Conservation (phyloP, 2,113 vertebrate species). For the Hymenochirus boettgeri region DNA sequence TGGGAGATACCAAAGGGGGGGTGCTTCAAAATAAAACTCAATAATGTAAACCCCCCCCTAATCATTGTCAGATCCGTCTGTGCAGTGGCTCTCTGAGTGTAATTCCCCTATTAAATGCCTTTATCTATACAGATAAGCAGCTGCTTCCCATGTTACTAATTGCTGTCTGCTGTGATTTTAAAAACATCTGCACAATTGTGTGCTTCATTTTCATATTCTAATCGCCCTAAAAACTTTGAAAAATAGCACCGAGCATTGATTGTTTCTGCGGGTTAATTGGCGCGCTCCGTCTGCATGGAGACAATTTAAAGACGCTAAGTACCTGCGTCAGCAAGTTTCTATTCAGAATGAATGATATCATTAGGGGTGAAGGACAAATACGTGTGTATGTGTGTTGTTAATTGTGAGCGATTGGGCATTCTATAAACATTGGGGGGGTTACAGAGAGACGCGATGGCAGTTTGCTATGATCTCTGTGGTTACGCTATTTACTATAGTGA, state of each 20-base stretch:
- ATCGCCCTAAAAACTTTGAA: constrained; percentile 75
- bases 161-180: constrained; percentile 80
- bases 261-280: constrained; percentile 76
- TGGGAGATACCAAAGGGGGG: too few species aligned
- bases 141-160: constrained; percentile 77
- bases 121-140: constrained; percentile 80
- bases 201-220: constrained; percentile 79
- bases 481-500: too few species aligned
- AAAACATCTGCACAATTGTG: constrained; percentile 77
- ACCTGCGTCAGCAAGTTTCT: constrained; percentile 73
- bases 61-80: constrained; percentile 69
- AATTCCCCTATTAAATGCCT: constrained; percentile 73
- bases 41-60: too few species aligned
- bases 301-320: constrained; percentile 71
- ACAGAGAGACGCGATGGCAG: too few species aligned
- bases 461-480: too few species aligned
- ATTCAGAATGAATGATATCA: constrained; percentile 67
- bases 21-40: too few species aligned
- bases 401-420: too few species aligned
- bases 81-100: constrained; percentile 69
- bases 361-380: too few species aligned
- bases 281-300: constrained; percentile 69
- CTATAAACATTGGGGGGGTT: too few species aligned
- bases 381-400: too few species aligned
- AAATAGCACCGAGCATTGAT: constrained; percentile 73